Evolutionary conservation across 2,797 vertebrate species (phyloP).

Genomic region (Pseudochaenichthys georgianus): DNA sequence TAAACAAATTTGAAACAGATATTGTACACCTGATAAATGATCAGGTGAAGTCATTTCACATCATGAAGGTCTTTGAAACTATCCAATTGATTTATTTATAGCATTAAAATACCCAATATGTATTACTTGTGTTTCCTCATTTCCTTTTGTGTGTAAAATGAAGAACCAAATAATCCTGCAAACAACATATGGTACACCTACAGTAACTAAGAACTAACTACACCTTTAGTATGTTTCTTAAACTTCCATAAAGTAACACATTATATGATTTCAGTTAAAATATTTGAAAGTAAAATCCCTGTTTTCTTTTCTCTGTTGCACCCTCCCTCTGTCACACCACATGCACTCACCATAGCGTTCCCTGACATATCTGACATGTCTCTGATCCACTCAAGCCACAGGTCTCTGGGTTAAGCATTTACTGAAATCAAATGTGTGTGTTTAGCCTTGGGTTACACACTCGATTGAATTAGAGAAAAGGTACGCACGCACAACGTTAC

Average conservation of each 20-base stretch:
- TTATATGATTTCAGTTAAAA: constrained; percentile 31
- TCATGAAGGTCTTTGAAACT: neutral
- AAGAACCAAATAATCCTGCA: no score
- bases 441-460: constrained; percentile 80
- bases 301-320: neutral
- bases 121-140: no score
- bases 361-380: constrained; percentile 63
- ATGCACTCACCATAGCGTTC: constrained; percentile 30
- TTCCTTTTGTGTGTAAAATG: no score
- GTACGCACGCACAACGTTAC: constrained; percentile 27
- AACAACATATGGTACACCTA: no score
- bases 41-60: no score
- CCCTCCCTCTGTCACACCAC: constrained; percentile 11
- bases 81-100: neutral
- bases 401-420: constrained; percentile 75
- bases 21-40: no score
- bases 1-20: no score
- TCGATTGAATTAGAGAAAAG: constrained; percentile 80
- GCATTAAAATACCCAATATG: no score
- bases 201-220: neutral
- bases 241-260: constrained; percentile 38
- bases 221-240: neutral
- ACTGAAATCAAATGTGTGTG: constrained; percentile 80
- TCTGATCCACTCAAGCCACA: constrained; percentile 60
- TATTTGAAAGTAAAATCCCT: constrained; percentile 29